phyloP scores from a whole-genome alignment of 2,797 vertebrate genomes.

The Sternotherus odoratus region DNA sequence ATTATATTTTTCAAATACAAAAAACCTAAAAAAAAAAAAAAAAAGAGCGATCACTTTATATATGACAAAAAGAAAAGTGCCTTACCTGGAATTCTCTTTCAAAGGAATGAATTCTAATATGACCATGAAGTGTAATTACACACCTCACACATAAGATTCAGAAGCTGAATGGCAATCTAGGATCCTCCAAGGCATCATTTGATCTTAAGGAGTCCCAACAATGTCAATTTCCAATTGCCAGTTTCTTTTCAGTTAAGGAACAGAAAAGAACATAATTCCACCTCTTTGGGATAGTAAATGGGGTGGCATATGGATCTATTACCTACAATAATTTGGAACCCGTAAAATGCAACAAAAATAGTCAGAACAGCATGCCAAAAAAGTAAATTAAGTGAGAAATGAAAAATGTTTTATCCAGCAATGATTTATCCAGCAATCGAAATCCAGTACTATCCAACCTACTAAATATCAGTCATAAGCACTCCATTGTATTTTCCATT shows the following conservation, averaged over 20 bases:
- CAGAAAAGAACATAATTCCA: neutral
- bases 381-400: neutral
- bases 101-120: neutral
- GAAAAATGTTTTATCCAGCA: neutral
- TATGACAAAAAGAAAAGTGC: neutral
- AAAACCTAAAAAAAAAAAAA: slow-evolving; percentile 49
- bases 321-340: neutral
- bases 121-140: neutral
- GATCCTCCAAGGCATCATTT: neutral
- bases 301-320: neutral
- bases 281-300: neutral
- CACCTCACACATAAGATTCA: neutral
- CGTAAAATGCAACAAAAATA: neutral
- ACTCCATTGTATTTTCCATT: neutral
- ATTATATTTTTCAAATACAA: slow-evolving; percentile 42
- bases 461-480: neutral
- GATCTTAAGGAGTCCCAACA: neutral
- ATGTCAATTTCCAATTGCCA: slow-evolving; percentile 22
- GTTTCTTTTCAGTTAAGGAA: neutral
- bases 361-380: accelerated
- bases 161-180: neutral
- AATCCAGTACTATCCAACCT: neutral
- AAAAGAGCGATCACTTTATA: neutral
- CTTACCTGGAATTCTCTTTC: slow-evolving; percentile 9
- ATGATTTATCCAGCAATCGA: neutral